These are phyloP conservation scores for Cheiracanthium punctorium DNA, from an alignment of 2,888 invertebrate species.

Conservation along the genomic window DNA sequence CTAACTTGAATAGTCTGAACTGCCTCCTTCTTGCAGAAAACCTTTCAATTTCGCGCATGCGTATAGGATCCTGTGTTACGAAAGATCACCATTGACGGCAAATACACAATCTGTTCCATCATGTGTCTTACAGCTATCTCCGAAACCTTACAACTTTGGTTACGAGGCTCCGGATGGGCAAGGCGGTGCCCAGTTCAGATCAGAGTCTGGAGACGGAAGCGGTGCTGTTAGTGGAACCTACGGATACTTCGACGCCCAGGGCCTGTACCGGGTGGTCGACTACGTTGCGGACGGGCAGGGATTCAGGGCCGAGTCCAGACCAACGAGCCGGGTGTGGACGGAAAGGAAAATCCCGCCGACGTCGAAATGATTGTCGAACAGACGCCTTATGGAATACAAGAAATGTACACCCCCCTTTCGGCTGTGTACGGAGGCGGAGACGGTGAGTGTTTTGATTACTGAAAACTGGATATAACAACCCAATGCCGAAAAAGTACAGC, in stretches of 20 bases:
- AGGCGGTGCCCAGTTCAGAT: neutral
- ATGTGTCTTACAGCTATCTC: neutral
- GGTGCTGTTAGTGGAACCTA: constrained; percentile 23
- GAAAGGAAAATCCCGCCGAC: too few species aligned
- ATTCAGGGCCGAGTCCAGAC: constrained; percentile 26
- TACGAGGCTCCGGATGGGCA: constrained; percentile 5
- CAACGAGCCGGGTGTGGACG: constrained; percentile 36
- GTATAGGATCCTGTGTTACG: too few species aligned
- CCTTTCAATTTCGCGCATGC: too few species aligned
- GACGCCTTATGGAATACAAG: constrained; percentile 4
- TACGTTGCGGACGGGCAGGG: constrained; percentile 21
- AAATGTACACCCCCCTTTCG: neutral
- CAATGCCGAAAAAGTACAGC: too few species aligned
- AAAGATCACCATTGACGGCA: too few species aligned
- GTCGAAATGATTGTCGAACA: constrained; percentile 9
- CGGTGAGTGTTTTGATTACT: too few species aligned
- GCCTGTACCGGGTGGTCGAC: constrained; percentile 30
- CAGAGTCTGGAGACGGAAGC: constrained; percentile 21
- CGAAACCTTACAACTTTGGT: constrained; percentile 17
- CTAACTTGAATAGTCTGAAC: too few species aligned
- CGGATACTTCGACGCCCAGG: constrained; percentile 30
- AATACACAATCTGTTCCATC: too few species aligned
- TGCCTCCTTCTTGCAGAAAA: too few species aligned
- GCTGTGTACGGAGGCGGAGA: neutral
- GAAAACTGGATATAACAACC: too few species aligned